These are phyloP conservation scores for Hyphantria cunea DNA, from an alignment of 1,140 invertebrate species.

Conservation along the genomic window DNA sequence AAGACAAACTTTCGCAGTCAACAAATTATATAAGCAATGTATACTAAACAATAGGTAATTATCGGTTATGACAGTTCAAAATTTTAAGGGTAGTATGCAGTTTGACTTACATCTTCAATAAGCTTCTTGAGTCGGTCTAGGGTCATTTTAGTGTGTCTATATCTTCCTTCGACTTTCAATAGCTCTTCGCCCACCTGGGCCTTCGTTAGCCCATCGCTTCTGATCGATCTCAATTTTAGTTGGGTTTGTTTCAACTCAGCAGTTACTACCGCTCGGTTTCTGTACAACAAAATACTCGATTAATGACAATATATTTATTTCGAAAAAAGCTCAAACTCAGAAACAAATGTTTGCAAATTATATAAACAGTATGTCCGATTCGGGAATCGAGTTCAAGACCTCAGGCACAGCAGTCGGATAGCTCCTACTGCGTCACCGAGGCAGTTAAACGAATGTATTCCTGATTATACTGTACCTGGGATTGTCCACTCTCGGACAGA, in stretches of 20 bases:
- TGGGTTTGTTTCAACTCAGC: conserved; percentile 59
- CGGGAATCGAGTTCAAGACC: no score
- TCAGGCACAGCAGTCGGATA: no score
- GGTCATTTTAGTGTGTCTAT: conserved; percentile 40
- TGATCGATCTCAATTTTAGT: conserved; percentile 58
- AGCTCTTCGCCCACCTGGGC: conserved; percentile 52
- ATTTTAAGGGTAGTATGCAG: background rate
- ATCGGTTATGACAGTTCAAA: background rate
- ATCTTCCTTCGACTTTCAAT: conserved; percentile 46
- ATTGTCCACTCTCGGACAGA: conserved; percentile 72
- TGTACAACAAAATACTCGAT: conserved; percentile 29
- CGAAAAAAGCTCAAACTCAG: no score
- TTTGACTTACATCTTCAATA: conserved; percentile 43
- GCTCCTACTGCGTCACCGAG: no score
- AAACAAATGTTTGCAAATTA: no score
- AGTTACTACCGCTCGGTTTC: conserved; percentile 51
- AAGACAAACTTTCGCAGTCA: no score
- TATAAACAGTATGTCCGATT: no score
- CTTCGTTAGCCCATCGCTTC: conserved; percentile 53
- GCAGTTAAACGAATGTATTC: no score
- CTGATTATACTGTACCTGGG: conserved; percentile 48
- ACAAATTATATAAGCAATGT: no score
- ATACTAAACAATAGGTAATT: background rate
- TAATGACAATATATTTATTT: no score
- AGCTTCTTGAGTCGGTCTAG: conserved; percentile 48